A percentile compares a stretch with the other conserved stretches of the same genome.
phyloP scores from a whole-genome alignment of 2,888 invertebrate species.

The Epinotia brunnichana region DNA sequence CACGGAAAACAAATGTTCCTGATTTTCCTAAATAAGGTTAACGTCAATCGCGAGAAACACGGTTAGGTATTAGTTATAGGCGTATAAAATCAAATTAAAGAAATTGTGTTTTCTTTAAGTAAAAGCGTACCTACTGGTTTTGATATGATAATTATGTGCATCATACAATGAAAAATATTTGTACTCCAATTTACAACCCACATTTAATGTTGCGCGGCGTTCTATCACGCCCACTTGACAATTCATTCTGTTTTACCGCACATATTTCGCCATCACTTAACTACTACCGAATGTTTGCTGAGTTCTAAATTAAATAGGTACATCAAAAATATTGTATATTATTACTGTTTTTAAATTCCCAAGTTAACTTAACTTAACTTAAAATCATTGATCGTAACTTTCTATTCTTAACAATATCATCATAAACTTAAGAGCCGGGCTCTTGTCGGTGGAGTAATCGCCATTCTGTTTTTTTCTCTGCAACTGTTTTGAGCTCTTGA shows the following conservation, averaged over 20 bases:
- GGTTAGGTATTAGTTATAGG: neutral
- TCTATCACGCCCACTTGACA: neutral
- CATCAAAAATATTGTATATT: neutral
- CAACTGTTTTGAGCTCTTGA: too few relatives aligned
- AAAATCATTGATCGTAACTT: neutral
- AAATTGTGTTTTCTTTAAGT: too few relatives aligned
- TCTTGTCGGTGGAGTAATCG: too few relatives aligned
- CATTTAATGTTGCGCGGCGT: neutral
- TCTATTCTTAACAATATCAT: too few relatives aligned
- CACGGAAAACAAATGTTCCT: conserved; percentile 53
- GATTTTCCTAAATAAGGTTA: conserved; percentile 39
- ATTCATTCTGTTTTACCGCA: neutral
- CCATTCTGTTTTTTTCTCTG: too few relatives aligned
- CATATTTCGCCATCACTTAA: too few relatives aligned
- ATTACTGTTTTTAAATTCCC: neutral
- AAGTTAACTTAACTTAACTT: too few relatives aligned
- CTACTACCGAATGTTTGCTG: neutral
- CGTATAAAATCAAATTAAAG: neutral
- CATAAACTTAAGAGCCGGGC: too few relatives aligned
- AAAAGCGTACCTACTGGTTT: too few relatives aligned
- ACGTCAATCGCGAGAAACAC: conserved; percentile 17
- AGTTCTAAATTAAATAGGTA: neutral
- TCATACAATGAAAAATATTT: too few relatives aligned
- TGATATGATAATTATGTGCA: too few relatives aligned
- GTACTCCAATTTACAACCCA: neutral